Evolutionary conservation across 2,888 invertebrate genomes (phyloP).

Genomic region (Chrysolina americana): DNA sequence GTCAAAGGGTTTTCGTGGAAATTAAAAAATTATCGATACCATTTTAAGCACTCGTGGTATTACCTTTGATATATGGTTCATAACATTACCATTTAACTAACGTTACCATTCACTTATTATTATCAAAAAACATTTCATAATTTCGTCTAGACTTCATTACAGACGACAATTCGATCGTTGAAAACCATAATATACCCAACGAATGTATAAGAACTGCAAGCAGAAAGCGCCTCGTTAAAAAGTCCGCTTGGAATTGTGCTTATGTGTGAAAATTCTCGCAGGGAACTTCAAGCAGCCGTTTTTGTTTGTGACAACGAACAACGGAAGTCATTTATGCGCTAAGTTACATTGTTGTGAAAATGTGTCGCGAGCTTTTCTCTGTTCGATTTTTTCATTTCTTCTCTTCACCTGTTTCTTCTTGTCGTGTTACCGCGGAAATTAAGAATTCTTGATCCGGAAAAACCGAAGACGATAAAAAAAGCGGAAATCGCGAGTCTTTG

Average conservation of each 20-base stretch:
- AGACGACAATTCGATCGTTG: constrained; percentile 2
- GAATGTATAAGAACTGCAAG: constrained; percentile 37
- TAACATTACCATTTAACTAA: too few species aligned
- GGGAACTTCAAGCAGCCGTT: constrained; percentile 34
- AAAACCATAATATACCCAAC: constrained; percentile 15
- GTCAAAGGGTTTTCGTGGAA: too few species aligned
- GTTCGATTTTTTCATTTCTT: constrained; percentile 5
- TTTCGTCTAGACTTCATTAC: background rate
- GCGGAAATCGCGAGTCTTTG: background rate
- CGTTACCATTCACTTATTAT: too few species aligned
- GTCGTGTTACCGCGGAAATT: constrained; percentile 11
- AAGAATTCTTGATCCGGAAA: constrained; percentile 9
- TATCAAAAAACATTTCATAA: too few species aligned
- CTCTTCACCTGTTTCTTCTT: background rate
- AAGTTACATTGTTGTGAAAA: constrained; percentile 46
- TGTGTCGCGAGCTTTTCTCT: constrained; percentile 37
- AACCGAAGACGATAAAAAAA: background rate
- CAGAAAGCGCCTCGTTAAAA: constrained; percentile 44
- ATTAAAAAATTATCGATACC: too few species aligned
- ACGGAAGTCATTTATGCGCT: constrained; percentile 48
- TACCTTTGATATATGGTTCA: too few species aligned
- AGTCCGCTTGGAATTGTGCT: constrained; percentile 38
- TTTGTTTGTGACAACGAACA: constrained; percentile 36
- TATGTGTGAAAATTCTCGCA: constrained; percentile 40
- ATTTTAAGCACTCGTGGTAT: too few species aligned